Evolutionary conservation across 2,888 invertebrate species (phyloP).

Genomic region (Aleiodes alternator): DNA sequence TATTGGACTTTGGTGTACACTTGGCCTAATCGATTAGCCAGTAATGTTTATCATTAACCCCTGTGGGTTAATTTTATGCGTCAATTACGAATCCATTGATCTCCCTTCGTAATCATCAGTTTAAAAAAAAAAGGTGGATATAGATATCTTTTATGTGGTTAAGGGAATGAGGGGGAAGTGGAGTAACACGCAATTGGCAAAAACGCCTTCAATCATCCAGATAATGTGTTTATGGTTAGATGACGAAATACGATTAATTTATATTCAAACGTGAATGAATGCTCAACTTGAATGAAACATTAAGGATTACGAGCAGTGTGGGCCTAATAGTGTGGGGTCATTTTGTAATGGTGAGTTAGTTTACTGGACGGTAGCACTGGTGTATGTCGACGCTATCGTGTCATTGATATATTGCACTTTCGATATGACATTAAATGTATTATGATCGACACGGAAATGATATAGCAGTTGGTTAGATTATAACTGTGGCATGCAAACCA

Average conservation of each 20-base stretch:
- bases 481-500: background rate
- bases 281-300: constrained; percentile 63
- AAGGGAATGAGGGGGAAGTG: background rate
- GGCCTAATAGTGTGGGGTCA: constrained; percentile 59
- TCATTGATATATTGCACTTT: constrained; percentile 64
- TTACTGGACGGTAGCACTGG: constrained; percentile 52
- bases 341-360: constrained; percentile 54
- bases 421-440: constrained; percentile 56
- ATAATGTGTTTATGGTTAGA: constrained; percentile 50
- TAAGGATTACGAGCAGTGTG: constrained; percentile 58
- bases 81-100: constrained; percentile 60
- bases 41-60: constrained; percentile 70
- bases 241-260: constrained; percentile 67
- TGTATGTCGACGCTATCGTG: constrained; percentile 62
- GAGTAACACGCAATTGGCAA: constrained; percentile 45
- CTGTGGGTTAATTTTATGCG: constrained; percentile 65
- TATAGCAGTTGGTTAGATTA: constrained; percentile 24
- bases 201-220: constrained; percentile 54
- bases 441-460: constrained; percentile 56
- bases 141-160: background rate
- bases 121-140: background rate
- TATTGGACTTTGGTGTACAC: constrained; percentile 49
- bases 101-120: constrained; percentile 24
- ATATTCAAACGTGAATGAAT: constrained; percentile 59
- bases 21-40: constrained; percentile 63